phyloP scores from a whole-genome alignment of 2,888 invertebrate genomes.

The Lithophane semibrunnea region DNA sequence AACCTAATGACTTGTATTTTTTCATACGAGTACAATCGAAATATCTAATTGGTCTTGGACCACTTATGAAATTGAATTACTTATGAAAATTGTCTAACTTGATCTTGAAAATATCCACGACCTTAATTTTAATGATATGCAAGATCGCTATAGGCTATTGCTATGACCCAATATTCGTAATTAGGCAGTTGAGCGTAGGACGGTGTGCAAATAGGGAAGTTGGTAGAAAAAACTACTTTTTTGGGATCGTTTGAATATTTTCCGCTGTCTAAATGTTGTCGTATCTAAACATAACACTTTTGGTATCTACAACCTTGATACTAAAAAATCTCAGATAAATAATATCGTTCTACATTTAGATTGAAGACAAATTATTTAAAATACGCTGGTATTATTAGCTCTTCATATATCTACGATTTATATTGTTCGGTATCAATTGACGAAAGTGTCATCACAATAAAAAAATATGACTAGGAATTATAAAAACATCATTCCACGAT shows the following conservation, averaged over 20 bases:
- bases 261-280: slow-evolving; percentile 7
- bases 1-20: slow-evolving; percentile 49
- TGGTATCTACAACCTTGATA: slow-evolving; percentile 37
- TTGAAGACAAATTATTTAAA: slow-evolving; percentile 19
- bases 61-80: slow-evolving; percentile 60
- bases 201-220: slow-evolving; percentile 1
- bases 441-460: neutral
- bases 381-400: neutral
- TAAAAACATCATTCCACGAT: neutral
- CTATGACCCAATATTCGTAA: slow-evolving; percentile 36
- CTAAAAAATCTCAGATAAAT: slow-evolving; percentile 30
- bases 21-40: slow-evolving; percentile 54
- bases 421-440: neutral
- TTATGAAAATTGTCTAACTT: slow-evolving; percentile 50
- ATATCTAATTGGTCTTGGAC: slow-evolving; percentile 62
- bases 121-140: slow-evolving; percentile 44
- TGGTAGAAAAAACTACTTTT: neutral
- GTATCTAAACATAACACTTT: slow-evolving; percentile 29
- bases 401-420: neutral
- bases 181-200: slow-evolving; percentile 28
- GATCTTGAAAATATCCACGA: slow-evolving; percentile 55
- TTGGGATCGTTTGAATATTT: neutral
- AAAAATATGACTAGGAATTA: neutral
- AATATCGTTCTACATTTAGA: slow-evolving; percentile 14
- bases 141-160: slow-evolving; percentile 45